Evolutionary conservation across 2,113 vertebrate genomes (phyloP).

Genomic region (Eupsittula cactorum): DNA sequence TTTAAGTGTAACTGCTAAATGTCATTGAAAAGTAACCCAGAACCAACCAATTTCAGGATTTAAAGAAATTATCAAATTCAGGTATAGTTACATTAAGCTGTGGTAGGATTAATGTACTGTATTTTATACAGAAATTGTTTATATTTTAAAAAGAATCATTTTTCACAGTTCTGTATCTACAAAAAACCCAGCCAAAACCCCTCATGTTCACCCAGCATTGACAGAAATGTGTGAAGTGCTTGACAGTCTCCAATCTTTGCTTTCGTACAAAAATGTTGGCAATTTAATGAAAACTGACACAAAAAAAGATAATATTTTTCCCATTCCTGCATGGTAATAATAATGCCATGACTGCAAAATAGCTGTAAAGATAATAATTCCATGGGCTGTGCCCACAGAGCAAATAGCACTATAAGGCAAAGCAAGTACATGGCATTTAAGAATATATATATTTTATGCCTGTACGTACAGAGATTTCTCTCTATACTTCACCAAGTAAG

Average conservation of each 20-base stretch:
- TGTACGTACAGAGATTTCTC: background rate
- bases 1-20: conserved; percentile 83
- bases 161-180: conserved; percentile 42
- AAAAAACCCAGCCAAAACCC: background rate
- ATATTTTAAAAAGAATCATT: conserved; percentile 59
- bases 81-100: conserved; percentile 10
- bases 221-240: background rate
- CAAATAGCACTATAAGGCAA: background rate
- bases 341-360: conserved; percentile 28
- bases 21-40: conserved; percentile 77
- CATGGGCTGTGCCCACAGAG: conserved; percentile 37
- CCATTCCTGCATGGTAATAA: background rate
- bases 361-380: conserved; percentile 38
- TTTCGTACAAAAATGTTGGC: conserved; percentile 46
- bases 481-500: background rate
- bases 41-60: conserved; percentile 59
- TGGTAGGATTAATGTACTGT: conserved; percentile 52
- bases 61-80: conserved; percentile 60
- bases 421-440: conserved; percentile 16
- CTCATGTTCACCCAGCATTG: background rate
- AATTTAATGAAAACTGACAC: conserved; percentile 48
- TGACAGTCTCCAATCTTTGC: conserved; percentile 20
- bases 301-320: conserved; percentile 37
- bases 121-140: conserved; percentile 71
- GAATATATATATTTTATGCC: background rate